These are phyloP conservation scores for Papilio polytes DNA, from an alignment of 1,140 invertebrate species.

Conservation along the genomic window DNA sequence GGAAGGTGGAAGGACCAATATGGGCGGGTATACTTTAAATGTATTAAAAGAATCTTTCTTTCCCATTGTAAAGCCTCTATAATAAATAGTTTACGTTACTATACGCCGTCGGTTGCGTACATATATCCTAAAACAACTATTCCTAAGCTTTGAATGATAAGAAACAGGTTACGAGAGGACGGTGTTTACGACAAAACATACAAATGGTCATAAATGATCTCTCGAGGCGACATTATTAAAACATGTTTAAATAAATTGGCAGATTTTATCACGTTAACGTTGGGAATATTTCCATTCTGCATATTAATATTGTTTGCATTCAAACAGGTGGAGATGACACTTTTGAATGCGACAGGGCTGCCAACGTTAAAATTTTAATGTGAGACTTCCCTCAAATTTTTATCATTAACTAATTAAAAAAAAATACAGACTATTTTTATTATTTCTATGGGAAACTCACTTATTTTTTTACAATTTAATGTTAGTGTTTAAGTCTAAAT, in stretches of 20 bases:
- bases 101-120: not conserved
- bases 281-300: slow-evolving; percentile 44
- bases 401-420: not conserved
- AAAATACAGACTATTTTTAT: too few species aligned
- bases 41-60: not conserved
- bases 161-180: slow-evolving; percentile 23
- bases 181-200: slow-evolving; percentile 13
- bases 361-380: not conserved
- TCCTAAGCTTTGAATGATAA: slow-evolving; percentile 11
- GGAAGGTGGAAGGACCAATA: not conserved
- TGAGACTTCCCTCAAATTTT: too few species aligned
- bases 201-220: slow-evolving; percentile 15
- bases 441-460: too few species aligned
- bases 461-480: too few species aligned
- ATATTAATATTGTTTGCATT: slow-evolving; percentile 42
- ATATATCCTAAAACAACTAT: not conserved
- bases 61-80: not conserved
- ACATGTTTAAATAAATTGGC: slow-evolving; percentile 34
- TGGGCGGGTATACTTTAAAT: not conserved
- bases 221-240: slow-evolving; percentile 4
- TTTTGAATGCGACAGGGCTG: not conserved
- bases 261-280: slow-evolving; percentile 13
- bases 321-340: too few species aligned
- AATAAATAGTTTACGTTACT: not conserved
- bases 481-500: too few species aligned